Base-by-base conservation (phyloP, 2,113 vertebrate genomes). In the Phylloscopus trochiloides region DNA sequence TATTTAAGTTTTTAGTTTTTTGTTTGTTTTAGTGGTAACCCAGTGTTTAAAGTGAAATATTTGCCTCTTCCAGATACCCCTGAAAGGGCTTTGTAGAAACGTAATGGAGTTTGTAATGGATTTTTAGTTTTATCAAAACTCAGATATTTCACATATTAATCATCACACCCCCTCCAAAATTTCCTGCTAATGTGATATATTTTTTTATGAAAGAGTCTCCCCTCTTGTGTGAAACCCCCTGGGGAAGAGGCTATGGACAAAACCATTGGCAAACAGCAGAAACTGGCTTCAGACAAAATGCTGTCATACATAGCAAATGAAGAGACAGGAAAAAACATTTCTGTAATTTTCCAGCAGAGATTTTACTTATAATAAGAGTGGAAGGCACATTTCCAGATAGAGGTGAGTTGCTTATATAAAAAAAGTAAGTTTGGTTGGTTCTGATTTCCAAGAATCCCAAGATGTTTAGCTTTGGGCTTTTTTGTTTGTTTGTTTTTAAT, bases 131-230 rank as follows among this genome's bases (percentile, higher is more conserved):
- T 93, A 52, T 95, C 54, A 66, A 38, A 92, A 66, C 24, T 93
- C 29, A 12, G 71, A 34, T 94, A 62, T 96, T 94, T 94, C 92
- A 88, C 62, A 2, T 95, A 91, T 91, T 95, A 77, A 86, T 95
- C 84, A 54, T 95, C 89, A 62, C 62, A 78, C 36, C 28, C 61
- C 65, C 85, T 88, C 92, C 88, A 90, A 93, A 90, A 83, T 74
- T 86, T 87, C 83, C 91, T 97, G 91, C 95, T 97, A 97, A 97
- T 96, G 71, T 94, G 82, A 93, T 97, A 94, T 97, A 93, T 97
- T 96, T 97, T 88, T 97, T 96, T 95, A 73, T 96, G 92, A 95
- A 97, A 97, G 96, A 97, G 96, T 97, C 95, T 97, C n/a, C 88
- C 92, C 94, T 94, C 96, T 96, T 95, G 95, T 96, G 96, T 96